Evolutionary conservation across 2,797 vertebrate species (phyloP), one percentile per base, ranked within the genome.

Genomic region (Sebastes taczanowskii): DNA sequence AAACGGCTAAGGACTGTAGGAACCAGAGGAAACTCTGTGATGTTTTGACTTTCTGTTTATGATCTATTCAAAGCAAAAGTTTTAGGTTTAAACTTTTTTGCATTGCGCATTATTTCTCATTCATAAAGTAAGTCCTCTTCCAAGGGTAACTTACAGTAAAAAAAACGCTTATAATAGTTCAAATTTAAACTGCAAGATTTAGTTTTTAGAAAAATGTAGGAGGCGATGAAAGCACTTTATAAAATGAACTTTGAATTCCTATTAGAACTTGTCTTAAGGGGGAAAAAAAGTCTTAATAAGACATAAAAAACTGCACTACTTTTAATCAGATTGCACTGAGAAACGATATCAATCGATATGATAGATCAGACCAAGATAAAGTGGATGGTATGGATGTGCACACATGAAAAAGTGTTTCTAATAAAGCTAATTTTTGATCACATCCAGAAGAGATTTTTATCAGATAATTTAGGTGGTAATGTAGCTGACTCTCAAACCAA

Each of bases 161-260:
- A n/a, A 55, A 73, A 64, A 7, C 23, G 63, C 23, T 63, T 72
- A 49, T 56, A 58, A 68, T 32, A 53, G 42, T 58, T 71, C 11
- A 68, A 32, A 69, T 32, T 78, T 52, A 53, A 38, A 82, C 14
- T 30, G 9, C 78, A 77, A 56, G 13, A 74, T 78, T 69, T 64
- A 63, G 52, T 78, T 77, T 70, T 55, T 52, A 46, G 30, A 65
- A 60, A 71, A 63, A 69, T 55, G 16, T 63, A 34, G 22, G 22
- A 68, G 32, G 55, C 30, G 77, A 87, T 72, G 16, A 77, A 90
- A 88, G 93, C 94, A 94, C 93, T 94, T 94, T 94, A 92, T 52
- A 49, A 67, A 86, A 68, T 56, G 13, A 73, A 65, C 38, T 66
- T 78, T 20, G 11, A 84, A 78, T 77, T 81, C 13, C 46, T 49